A percentile compares a stretch with the other conserved stretches of the same genome.
phyloP scores from a whole-genome alignment of 2,113 vertebrate species.

The Xiphophorus couchianus region DNA sequence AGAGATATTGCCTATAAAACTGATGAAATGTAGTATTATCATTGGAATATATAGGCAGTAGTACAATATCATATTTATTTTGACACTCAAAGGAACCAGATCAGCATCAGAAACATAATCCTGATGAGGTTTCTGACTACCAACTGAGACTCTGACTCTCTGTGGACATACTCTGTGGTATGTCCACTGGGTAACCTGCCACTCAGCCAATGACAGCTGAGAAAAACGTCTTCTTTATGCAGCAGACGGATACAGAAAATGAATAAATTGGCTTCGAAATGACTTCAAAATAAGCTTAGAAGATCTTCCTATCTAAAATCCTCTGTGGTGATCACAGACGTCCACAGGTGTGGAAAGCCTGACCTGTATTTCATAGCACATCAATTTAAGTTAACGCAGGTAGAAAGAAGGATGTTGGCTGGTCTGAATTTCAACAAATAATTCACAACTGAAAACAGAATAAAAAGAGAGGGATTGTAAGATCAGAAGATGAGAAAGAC shows the following conservation, averaged over 20 bases:
- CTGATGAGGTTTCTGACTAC: too few relatives aligned
- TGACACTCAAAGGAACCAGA: background rate
- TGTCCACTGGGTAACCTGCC: background rate
- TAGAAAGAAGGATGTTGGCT: background rate
- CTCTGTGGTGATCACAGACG: background rate
- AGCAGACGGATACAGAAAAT: background rate
- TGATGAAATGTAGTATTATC: background rate
- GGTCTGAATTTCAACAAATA: conserved; percentile 14
- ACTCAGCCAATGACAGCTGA: background rate
- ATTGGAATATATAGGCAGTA: too few relatives aligned
- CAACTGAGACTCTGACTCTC: too few relatives aligned
- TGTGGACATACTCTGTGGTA: too few relatives aligned
- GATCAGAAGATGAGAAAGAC: conserved; percentile 6
- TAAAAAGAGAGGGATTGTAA: background rate
- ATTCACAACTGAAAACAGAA: conserved; percentile 4
- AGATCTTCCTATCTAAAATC: background rate
- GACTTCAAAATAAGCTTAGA: conserved; percentile 3
- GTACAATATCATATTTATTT: background rate
- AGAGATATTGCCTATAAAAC: too few relatives aligned
- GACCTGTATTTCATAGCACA: background rate
- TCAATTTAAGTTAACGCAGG: background rate
- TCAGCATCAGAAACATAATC: too few relatives aligned
- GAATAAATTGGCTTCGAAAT: background rate
- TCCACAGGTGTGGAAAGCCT: background rate
- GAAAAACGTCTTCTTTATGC: background rate